Percentiles rank a stretch among this genome's conserved stretches.
Evolutionary conservation across 2,113 vertebrate species (phyloP).

Genomic region (Mesocricetus auratus): DNA sequence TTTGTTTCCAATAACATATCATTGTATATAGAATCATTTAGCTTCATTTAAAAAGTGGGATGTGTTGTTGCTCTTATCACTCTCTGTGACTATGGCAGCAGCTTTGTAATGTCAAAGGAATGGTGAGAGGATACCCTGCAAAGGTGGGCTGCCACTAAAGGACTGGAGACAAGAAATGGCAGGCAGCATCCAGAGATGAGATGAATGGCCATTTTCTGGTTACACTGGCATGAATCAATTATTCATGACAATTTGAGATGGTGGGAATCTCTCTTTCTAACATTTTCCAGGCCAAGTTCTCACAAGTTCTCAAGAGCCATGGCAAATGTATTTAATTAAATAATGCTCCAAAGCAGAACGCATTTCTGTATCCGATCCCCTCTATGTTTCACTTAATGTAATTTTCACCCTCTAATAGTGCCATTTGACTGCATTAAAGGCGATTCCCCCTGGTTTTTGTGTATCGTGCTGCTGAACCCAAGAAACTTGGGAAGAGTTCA

Average conservation of each 20-base stretch:
- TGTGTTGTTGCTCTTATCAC: not conserved
- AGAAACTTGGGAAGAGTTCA: not conserved
- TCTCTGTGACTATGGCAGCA: not conserved
- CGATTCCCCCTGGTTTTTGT: constrained; percentile 9
- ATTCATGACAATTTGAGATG: constrained; percentile 87
- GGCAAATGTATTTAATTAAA: constrained; percentile 86
- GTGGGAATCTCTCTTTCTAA: constrained; percentile 85
- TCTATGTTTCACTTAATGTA: constrained; percentile 74
- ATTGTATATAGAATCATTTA: not conserved
- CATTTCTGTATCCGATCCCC: constrained; percentile 79
- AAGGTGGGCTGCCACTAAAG: not conserved
- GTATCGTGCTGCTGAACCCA: constrained; percentile 6
- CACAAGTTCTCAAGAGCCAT: constrained; percentile 83
- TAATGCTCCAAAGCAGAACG: constrained; percentile 80
- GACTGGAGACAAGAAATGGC: constrained; percentile 77
- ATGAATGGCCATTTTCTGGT: constrained; percentile 81
- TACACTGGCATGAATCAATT: constrained; percentile 88
- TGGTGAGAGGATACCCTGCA: not conserved
- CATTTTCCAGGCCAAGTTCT: constrained; percentile 86
- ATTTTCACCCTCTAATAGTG: constrained; percentile 67
- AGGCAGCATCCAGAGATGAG: constrained; percentile 83
- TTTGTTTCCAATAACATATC: constrained; percentile 6
- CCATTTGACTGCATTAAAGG: constrained; percentile 64
- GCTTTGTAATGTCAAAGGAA: not conserved
- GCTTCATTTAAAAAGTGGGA: no score